These are phyloP conservation scores for Pocillopora meandrina DNA, from an alignment of 92 coral and sea anemone species.

Conservation along the genomic window DNA sequence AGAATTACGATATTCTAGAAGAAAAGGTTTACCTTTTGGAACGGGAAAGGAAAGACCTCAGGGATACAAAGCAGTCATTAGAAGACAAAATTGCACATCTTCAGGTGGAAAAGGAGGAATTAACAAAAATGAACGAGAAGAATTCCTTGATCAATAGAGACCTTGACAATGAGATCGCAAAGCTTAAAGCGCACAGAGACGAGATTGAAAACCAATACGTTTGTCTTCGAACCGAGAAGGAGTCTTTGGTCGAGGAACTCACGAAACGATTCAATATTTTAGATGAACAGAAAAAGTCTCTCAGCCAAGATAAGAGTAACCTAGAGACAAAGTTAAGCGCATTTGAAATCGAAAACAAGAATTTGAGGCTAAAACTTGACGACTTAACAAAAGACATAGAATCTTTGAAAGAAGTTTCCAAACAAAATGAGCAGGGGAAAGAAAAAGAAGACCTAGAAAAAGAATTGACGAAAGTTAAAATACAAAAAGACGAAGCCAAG, in stretches of 20 bases:
- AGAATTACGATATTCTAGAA: constrained; percentile 79
- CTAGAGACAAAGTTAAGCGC: constrained; percentile 58
- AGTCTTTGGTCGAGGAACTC: constrained; percentile 59
- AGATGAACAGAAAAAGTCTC: constrained; percentile 64
- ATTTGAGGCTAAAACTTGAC: constrained; percentile 9
- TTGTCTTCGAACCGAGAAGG: constrained; percentile 58
- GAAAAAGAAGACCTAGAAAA: constrained; percentile 56
- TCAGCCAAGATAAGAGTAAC: constrained; percentile 48
- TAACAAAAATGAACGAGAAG: constrained; percentile 23
- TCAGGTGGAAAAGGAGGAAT: constrained; percentile 15
- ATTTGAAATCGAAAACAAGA: constrained; percentile 34
- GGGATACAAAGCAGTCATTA: constrained; percentile 42
- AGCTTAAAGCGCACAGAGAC: constrained; percentile 51
- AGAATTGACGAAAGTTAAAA: constrained; percentile 60
- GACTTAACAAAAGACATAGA: neutral
- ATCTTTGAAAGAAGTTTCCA: constrained; percentile 3
- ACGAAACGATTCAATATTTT: constrained; percentile 54
- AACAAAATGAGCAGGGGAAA: neutral
- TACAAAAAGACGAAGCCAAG: constrained; percentile 69
- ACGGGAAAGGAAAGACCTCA: constrained; percentile 75
- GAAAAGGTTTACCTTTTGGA: constrained; percentile 83
- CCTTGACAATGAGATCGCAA: constrained; percentile 39
- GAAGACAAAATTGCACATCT: constrained; percentile 54
- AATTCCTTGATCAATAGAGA: constrained; percentile 17
- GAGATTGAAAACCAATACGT: constrained; percentile 45